Percentiles rank a stretch among this genome's conserved stretches.
phyloP scores from a whole-genome alignment of 2,888 invertebrate species.

The Meghimatium bilineatum region DNA sequence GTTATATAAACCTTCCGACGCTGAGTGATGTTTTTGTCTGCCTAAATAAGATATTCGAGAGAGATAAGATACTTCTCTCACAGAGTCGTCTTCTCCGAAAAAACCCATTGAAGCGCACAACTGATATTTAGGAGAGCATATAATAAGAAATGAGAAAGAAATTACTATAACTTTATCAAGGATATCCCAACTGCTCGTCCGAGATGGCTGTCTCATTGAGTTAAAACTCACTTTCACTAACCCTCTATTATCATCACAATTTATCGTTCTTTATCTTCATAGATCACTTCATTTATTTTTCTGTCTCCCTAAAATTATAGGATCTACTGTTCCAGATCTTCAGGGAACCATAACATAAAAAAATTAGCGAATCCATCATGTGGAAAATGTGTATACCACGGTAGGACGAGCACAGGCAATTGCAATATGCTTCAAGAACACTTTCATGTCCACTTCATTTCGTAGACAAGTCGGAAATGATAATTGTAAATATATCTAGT shows the following conservation, averaged over 20 bases:
- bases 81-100: not conserved
- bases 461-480: not conserved
- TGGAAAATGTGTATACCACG: conserved; percentile 26
- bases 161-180: not conserved
- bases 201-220: not conserved
- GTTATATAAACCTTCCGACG: not conserved
- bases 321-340: not conserved
- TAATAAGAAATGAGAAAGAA: not conserved
- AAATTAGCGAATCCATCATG: conserved; percentile 6
- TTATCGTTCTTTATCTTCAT: not conserved
- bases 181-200: not conserved
- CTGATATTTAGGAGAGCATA: not conserved
- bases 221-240: not conserved
- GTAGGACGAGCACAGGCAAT: not conserved
- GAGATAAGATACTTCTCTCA: conserved; percentile 12
- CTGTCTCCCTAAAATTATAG: not conserved
- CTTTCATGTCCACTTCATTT: conserved; percentile 7
- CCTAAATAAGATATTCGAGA: not conserved
- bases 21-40: not conserved
- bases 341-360: not conserved
- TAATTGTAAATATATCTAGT: not conserved
- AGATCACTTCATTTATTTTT: not conserved
- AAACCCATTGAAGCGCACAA: conserved; percentile 3
- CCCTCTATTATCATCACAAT: not conserved
- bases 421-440: conserved; percentile 34